phyloP scores from a whole-genome alignment of 2,888 invertebrate species.

The Colletes collaris region DNA sequence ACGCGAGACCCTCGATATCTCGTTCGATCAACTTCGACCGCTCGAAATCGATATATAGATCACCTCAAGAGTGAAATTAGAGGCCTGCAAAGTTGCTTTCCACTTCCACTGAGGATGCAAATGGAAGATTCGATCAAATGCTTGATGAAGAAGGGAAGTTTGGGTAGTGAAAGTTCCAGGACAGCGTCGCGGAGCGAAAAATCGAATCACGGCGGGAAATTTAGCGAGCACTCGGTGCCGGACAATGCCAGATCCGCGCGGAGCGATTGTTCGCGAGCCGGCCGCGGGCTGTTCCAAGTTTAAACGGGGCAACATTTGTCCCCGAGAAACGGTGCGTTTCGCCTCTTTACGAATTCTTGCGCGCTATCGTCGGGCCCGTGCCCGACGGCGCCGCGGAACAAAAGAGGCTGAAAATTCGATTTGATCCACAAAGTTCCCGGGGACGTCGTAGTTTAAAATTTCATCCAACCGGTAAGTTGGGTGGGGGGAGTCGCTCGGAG shows the following conservation, averaged over 20 bases:
- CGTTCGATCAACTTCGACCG: background rate
- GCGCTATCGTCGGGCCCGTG: background rate
- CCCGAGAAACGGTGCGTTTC: background rate
- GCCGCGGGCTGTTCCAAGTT: background rate
- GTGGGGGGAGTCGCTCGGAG: conserved; percentile 28
- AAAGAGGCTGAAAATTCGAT: conserved; percentile 53
- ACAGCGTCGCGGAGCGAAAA: background rate
- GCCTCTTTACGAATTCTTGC: conserved; percentile 19
- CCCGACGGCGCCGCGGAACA: conserved; percentile 29
- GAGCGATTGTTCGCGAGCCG: too few species aligned
- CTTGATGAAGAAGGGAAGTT: too few species aligned
- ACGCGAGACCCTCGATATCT: too few species aligned
- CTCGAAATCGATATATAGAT: conserved; percentile 32
- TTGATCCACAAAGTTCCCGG: conserved; percentile 55
- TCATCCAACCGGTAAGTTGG: conserved; percentile 26
- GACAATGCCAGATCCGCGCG: background rate
- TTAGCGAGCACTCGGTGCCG: background rate
- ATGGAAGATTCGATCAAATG: too few species aligned
- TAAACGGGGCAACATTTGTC: conserved; percentile 21
- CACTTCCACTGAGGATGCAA: too few species aligned
- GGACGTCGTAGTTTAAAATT: conserved; percentile 60
- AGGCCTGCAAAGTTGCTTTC: too few species aligned
- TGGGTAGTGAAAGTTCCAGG: too few species aligned
- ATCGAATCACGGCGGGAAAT: background rate
- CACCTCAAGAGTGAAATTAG: too few species aligned